These are phyloP conservation scores for Holotrichia oblita DNA, from an alignment of 1,140 invertebrate genomes.

Conservation along the genomic window DNA sequence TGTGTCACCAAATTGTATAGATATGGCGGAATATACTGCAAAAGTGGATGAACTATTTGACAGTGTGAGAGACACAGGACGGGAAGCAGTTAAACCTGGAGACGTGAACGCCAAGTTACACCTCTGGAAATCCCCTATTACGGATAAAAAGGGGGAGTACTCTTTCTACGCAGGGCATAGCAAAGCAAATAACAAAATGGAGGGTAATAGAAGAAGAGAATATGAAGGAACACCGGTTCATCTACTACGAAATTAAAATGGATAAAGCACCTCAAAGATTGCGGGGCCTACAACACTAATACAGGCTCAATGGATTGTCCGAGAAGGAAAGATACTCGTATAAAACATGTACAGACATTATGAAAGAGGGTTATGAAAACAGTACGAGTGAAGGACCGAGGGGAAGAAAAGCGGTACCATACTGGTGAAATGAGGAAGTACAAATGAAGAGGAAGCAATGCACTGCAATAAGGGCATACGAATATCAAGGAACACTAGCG, in stretches of 20 bases:
- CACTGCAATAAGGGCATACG: neutral
- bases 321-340: neutral
- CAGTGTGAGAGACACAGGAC: no score
- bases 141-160: no score
- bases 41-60: no score
- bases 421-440: neutral
- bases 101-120: no score
- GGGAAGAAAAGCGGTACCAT: neutral
- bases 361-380: neutral
- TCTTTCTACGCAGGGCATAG: neutral
- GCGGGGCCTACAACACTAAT: neutral
- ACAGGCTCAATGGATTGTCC: neutral
- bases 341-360: neutral
- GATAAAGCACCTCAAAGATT: neutral
- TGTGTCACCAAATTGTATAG: no score
- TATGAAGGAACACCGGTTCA: neutral
- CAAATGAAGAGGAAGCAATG: neutral
- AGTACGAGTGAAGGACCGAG: neutral
- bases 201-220: neutral
- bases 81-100: no score
- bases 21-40: no score
- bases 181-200: neutral
- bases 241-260: neutral
- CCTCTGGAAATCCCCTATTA: no score
- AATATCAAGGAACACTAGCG: neutral